These are phyloP conservation scores for Idris sp. DNA, from an alignment of 1,140 invertebrate species.

Conservation along the genomic window DNA sequence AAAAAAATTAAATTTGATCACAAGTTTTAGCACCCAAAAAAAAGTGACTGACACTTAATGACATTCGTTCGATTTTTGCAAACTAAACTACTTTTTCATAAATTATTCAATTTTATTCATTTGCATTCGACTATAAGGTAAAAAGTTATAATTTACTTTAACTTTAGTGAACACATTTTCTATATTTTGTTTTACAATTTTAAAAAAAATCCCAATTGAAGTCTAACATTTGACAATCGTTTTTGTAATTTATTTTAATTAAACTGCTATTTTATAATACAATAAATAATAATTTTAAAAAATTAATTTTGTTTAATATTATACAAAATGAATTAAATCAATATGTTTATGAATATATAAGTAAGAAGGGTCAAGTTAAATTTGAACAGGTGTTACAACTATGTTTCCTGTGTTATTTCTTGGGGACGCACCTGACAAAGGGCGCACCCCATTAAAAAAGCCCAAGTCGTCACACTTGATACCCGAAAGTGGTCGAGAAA, in stretches of 20 bases:
- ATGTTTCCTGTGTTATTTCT: conserved; percentile 30
- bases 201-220: conserved; percentile 30
- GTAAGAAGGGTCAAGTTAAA: background rate
- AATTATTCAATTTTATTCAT: conserved; percentile 47
- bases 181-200: conserved; percentile 24
- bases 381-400: conserved; percentile 30
- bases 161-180: conserved; percentile 12
- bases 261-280: too few relatives aligned
- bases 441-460: conserved; percentile 36
- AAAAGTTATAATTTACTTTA: conserved; percentile 38
- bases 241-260: conserved; percentile 17
- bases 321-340: too few relatives aligned
- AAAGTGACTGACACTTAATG: too few relatives aligned
- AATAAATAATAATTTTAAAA: too few relatives aligned
- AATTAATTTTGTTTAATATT: too few relatives aligned
- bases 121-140: too few relatives aligned
- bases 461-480: conserved; percentile 47
- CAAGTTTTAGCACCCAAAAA: too few relatives aligned
- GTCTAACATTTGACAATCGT: conserved; percentile 33
- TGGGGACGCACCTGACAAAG: conserved; percentile 40
- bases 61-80: conserved; percentile 9
- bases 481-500: conserved; percentile 28
- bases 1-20: too few relatives aligned
- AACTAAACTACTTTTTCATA: conserved; percentile 32
- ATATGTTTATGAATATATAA: too few relatives aligned